These are phyloP conservation scores for Brachyptera putata DNA, from an alignment of 2,888 invertebrate genomes.

Conservation along the genomic window DNA sequence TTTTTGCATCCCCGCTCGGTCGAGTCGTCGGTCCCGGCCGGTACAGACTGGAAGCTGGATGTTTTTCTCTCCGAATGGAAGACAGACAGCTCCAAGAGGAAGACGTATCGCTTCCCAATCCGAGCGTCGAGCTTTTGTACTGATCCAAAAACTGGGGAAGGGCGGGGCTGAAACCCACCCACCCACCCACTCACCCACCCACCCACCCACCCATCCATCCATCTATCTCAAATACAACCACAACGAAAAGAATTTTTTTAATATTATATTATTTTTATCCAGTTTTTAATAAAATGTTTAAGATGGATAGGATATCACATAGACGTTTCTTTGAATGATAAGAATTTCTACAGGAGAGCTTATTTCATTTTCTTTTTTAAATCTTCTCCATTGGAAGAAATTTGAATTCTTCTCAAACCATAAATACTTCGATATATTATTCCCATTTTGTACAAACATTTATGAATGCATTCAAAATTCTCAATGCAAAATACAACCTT, in stretches of 20 bases:
- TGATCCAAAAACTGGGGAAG: constrained; percentile 26
- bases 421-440: no score
- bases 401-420: no score
- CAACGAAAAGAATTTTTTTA: background rate
- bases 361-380: no score
- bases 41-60: no score
- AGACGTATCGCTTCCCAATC: constrained; percentile 29
- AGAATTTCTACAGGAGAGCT: no score
- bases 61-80: constrained; percentile 24
- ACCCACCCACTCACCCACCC: background rate
- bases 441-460: no score
- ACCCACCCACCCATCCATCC: constrained; percentile 6
- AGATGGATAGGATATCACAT: background rate
- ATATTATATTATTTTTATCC: background rate
- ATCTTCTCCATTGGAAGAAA: no score
- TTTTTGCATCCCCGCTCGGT: constrained; percentile 20
- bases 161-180: constrained; percentile 12
- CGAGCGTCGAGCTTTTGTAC: constrained; percentile 12
- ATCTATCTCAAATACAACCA: constrained; percentile 21
- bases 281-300: background rate
- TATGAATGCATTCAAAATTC: no score
- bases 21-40: no score
- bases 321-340: background rate
- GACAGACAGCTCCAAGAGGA: constrained; percentile 24
- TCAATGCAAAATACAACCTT: no score